Conservation (phyloP, 2,797 vertebrate genomes). For the Valencia hispanica region DNA sequence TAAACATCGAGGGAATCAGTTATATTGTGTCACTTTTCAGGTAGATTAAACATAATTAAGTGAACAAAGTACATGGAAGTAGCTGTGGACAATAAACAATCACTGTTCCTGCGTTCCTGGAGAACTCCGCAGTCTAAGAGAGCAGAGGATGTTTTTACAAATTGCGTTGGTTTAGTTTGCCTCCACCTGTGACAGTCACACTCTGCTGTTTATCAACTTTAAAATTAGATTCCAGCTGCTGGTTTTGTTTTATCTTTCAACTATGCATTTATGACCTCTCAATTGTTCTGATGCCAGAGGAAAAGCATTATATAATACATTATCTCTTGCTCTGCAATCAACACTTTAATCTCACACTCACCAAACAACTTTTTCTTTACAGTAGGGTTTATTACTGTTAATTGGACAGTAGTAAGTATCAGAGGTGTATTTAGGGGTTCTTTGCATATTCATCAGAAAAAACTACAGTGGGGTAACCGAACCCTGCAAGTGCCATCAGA, state of each 20-base stretch:
- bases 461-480: background rate
- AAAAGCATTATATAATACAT: background rate
- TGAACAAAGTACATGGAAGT: slow-evolving; percentile 1
- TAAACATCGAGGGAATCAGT: slow-evolving; percentile 7
- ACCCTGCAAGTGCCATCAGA: background rate
- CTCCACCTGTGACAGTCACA: background rate
- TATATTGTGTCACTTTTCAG: background rate
- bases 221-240: background rate
- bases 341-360: background rate
- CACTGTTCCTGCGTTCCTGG: background rate
- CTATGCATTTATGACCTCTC: background rate
- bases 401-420: background rate
- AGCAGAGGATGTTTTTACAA: background rate
- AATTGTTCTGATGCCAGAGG: background rate
- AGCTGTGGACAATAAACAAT: background rate
- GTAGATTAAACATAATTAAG: slow-evolving; percentile 8
- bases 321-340: background rate
- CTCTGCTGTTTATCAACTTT: background rate
- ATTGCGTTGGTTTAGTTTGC: background rate
- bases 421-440: background rate
- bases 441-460: background rate
- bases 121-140: background rate
- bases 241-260: background rate
- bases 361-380: background rate
- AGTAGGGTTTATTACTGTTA: slow-evolving; percentile 7